Evolutionary conservation across 2,797 vertebrate genomes (phyloP), one percentile per base, ranked within the genome.

Genomic region (Arrhamphus sclerolepis): DNA sequence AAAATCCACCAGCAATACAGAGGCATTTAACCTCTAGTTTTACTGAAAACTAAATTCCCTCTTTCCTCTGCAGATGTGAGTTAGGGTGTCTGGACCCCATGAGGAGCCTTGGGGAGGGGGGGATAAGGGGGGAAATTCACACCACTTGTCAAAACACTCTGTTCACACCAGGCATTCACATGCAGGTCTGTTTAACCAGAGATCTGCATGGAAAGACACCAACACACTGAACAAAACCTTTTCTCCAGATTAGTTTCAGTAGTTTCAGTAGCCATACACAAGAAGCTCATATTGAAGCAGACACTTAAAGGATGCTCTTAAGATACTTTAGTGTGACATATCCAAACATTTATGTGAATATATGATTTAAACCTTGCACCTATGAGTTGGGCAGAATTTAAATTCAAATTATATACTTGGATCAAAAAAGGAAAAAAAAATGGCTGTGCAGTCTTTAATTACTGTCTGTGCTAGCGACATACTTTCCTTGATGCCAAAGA

Each of bases 141-240:
- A 40, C 49, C 62, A 77, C 50, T 49, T 82, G 77, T 84, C 61
- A 66, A 78, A 84, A 81, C 78, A 82, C 1, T 8, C 46, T 54
- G 31, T 29, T 13, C 46, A 40, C 48, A 49, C 26, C 61, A 49
- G 7, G 6, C 34, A 21, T 19, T 44, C 40, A 31, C 34, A 2
- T 39, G 40, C 24, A 26, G 24, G 6, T 26, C 24, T 52, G 16
- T 41, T 39, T 51, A 44, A 38, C 44, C 48, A 22, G 18, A 28
- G 26, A 40, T 14, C 20, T 57, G 24, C 38, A 20, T 50, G 24
- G 60, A 53, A 55, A 60, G 70, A 28, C 41, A 62, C 34, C 40
- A 38, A 28, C 41, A 44, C 17, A 44, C 9, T 44, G 21, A 19
- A 11, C 22, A 29, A 22, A 10, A n/a, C 9, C 17, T 44, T 10